Percentiles rank a stretch among this genome's conserved stretches.
Conservation (phyloP, 2,888 invertebrate species). For the Acrobasis suavella region DNA sequence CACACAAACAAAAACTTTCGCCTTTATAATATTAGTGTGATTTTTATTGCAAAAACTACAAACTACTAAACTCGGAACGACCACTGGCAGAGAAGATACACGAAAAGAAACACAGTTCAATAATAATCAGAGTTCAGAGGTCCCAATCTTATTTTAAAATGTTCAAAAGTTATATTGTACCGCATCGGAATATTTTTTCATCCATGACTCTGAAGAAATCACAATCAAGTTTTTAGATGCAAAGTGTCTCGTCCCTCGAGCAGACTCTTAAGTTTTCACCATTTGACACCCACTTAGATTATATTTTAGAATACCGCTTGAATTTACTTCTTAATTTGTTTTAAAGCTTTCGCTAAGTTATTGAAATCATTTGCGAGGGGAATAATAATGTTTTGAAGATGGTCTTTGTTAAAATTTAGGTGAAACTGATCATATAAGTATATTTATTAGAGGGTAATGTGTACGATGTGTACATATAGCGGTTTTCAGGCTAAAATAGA, state of each 20-base stretch:
- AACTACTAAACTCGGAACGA: too few relatives aligned
- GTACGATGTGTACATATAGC: too few relatives aligned
- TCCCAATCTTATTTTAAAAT: too few relatives aligned
- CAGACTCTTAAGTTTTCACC: conserved; percentile 23
- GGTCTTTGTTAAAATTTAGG: background rate
- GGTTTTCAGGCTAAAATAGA: too few relatives aligned
- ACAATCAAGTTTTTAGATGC: conserved; percentile 60
- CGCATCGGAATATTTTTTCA: conserved; percentile 31
- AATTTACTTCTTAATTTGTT: conserved; percentile 23
- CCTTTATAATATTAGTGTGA: too few relatives aligned
- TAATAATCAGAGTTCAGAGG: too few relatives aligned
- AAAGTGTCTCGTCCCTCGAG: conserved; percentile 45
- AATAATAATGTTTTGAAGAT: background rate
- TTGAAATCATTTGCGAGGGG: conserved; percentile 17
- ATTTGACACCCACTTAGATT: conserved; percentile 23
- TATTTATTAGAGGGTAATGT: too few relatives aligned
- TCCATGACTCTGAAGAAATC: conserved; percentile 33
- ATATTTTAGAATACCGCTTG: conserved; percentile 22
- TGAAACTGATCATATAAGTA: too few relatives aligned
- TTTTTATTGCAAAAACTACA: too few relatives aligned
- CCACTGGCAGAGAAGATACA: too few relatives aligned
- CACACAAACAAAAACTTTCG: too few relatives aligned
- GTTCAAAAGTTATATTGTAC: conserved; percentile 14
- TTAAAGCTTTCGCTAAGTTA: conserved; percentile 12
- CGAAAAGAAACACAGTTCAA: too few relatives aligned